A percentile compares a stretch with the other conserved stretches of the same genome.
These are phyloP conservation scores for Tubulanus polymorphus DNA, from an alignment of 2,888 invertebrate genomes.

Conservation along the genomic window DNA sequence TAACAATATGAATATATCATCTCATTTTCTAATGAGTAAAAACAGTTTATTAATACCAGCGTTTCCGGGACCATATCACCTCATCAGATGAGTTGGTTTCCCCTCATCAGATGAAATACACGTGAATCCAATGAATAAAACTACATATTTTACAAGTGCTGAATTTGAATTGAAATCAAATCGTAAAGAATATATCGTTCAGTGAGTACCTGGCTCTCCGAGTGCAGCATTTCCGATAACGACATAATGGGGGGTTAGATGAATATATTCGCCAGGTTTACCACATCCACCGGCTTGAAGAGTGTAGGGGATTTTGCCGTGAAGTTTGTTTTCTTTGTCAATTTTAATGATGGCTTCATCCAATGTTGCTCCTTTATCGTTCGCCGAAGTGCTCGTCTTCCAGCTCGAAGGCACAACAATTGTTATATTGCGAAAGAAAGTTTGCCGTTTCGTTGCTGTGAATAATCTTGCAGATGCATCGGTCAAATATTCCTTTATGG, in stretches of 20 bases:
- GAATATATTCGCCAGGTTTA: conserved; percentile 25
- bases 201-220: no score
- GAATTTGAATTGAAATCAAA: no score
- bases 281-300: conserved; percentile 28
- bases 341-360: conserved; percentile 57
- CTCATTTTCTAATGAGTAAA: no score
- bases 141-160: no score
- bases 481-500: no score
- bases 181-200: no score
- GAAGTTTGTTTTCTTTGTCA: conserved; percentile 51
- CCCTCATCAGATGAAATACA: no score
- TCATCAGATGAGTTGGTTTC: no score
- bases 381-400: conserved; percentile 58
- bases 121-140: no score
- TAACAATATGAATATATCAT: no score
- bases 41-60: no score
- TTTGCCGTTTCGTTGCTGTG: conserved; percentile 57
- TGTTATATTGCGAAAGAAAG: conserved; percentile 58
- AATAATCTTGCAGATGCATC: conserved; percentile 61
- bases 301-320: conserved; percentile 26
- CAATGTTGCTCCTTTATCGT: conserved; percentile 23
- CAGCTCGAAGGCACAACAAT: conserved; percentile 63
- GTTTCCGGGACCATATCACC: no score
- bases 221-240: conserved; percentile 17
- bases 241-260: conserved; percentile 30